phyloP scores from a whole-genome alignment of 2,113 vertebrate species.

The Esox niger region DNA sequence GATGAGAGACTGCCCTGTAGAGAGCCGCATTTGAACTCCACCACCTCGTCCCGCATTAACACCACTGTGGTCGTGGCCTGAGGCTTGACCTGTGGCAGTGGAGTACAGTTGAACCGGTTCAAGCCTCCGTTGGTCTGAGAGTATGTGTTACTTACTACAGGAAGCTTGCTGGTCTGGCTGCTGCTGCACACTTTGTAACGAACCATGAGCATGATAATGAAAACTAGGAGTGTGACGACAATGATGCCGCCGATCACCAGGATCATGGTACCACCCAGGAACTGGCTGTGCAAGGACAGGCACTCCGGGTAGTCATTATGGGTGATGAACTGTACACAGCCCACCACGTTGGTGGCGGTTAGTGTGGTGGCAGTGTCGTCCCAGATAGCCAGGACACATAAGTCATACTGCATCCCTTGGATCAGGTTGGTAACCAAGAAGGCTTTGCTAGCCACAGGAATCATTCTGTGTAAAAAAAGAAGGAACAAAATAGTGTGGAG shows the following conservation, averaged over 20 bases:
- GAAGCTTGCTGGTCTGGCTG: conserved; percentile 78
- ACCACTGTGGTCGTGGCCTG: conserved; percentile 81
- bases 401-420: conserved; percentile 89
- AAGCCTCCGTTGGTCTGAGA: conserved; percentile 87
- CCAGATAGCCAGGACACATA: conserved; percentile 96
- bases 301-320: conserved; percentile 90
- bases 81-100: conserved; percentile 23
- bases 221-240: conserved; percentile 91
- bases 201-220: conserved; percentile 95
- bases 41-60: conserved; percentile 83
- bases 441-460: conserved; percentile 89
- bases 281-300: conserved; percentile 89
- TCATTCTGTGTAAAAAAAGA: conserved; percentile 77
- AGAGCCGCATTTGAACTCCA: conserved; percentile 86
- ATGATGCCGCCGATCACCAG: conserved; percentile 95
- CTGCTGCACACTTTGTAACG: conserved; percentile 91
- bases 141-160: conserved; percentile 83
- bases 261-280: conserved; percentile 96
- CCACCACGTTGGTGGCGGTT: conserved; percentile 94
- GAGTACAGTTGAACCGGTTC: conserved; percentile 75
- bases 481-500: conserved; percentile 17
- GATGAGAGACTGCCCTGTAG: conserved; percentile 86
- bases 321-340: conserved; percentile 92
- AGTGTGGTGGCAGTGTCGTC: conserved; percentile 92
- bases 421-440: conserved; percentile 95